Evolutionary conservation across 1,140 invertebrate species (phyloP).

Genomic region (Anoplolepis gracilipes): DNA sequence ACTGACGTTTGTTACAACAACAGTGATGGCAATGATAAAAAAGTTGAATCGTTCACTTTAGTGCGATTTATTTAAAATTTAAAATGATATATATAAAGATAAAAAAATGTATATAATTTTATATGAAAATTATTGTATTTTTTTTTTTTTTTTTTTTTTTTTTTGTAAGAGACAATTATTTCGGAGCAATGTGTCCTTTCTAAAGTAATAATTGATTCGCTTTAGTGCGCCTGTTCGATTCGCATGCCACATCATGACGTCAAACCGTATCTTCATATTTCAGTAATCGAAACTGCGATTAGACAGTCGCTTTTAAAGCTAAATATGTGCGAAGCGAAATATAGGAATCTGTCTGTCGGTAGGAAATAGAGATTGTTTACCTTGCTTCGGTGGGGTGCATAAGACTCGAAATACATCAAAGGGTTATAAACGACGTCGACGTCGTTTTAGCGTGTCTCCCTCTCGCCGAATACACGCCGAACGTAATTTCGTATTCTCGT

Average conservation of each 20-base stretch:
- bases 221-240: not conserved
- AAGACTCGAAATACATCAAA: conserved; percentile 55
- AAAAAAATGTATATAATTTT: not conserved
- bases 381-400: not conserved
- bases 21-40: not conserved
- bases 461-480: not conserved
- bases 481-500: conserved; percentile 33
- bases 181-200: not conserved
- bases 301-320: not conserved
- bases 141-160: not conserved
- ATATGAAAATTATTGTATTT: not conserved
- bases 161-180: not conserved
- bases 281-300: not conserved
- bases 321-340: not conserved
- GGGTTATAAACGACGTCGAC: conserved; percentile 25
- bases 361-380: conserved; percentile 41
- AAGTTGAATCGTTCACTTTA: not conserved
- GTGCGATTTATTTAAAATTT: not conserved
- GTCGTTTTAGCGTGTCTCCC: conserved; percentile 18
- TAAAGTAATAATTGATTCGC: not conserved
- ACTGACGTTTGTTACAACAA: not conserved
- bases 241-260: conserved; percentile 5
- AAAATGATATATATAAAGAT: too few species aligned
- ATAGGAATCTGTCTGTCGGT: not conserved
- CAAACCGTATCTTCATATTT: not conserved